phyloP scores from a whole-genome alignment of 2,888 invertebrate genomes.

The Epinotia demarniana region DNA sequence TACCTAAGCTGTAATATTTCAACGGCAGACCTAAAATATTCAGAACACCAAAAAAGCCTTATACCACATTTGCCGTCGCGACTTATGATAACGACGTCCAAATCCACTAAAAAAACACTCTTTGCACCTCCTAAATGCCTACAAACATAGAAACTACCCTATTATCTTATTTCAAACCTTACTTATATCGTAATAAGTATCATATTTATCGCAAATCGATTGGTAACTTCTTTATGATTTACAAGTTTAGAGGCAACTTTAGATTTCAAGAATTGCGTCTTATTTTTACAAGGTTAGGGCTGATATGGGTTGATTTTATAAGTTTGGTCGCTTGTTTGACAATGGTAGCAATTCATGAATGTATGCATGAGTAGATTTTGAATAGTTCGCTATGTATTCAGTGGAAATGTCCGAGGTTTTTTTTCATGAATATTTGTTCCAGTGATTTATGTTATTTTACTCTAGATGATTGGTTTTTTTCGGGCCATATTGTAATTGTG shows the following conservation, averaged over 20 bases:
- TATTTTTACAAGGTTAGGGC: not conserved
- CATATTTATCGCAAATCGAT: slow-evolving; percentile 46
- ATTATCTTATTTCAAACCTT: slow-evolving; percentile 32
- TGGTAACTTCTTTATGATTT: slow-evolving; percentile 50
- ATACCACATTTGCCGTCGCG: slow-evolving; percentile 44
- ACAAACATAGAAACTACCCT: slow-evolving; percentile 8
- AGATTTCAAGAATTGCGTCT: not conserved
- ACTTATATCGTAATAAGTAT: slow-evolving; percentile 40
- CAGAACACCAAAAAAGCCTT: slow-evolving; percentile 45
- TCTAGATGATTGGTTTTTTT: slow-evolving; percentile 45
- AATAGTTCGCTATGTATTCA: slow-evolving; percentile 50
- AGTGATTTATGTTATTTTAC: slow-evolving; percentile 49
- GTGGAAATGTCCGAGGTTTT: slow-evolving; percentile 46
- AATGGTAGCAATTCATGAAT: slow-evolving; percentile 54
- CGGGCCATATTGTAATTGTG: slow-evolving; percentile 32
- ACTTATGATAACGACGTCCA: slow-evolving; percentile 46
- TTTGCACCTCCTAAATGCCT: slow-evolving; percentile 46
- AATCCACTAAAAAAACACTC: slow-evolving; percentile 49
- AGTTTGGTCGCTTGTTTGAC: slow-evolving; percentile 47
- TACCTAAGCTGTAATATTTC: not conserved
- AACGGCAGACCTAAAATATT: slow-evolving; percentile 36
- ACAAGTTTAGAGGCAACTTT: slow-evolving; percentile 30
- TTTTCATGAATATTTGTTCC: slow-evolving; percentile 51
- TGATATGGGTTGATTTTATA: not conserved
- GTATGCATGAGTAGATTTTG: slow-evolving; percentile 53